Evolutionary conservation across 2,888 invertebrate genomes (phyloP), one percentile per base, ranked within the genome.

Genomic region (Lepetodrilus schrolli): DNA sequence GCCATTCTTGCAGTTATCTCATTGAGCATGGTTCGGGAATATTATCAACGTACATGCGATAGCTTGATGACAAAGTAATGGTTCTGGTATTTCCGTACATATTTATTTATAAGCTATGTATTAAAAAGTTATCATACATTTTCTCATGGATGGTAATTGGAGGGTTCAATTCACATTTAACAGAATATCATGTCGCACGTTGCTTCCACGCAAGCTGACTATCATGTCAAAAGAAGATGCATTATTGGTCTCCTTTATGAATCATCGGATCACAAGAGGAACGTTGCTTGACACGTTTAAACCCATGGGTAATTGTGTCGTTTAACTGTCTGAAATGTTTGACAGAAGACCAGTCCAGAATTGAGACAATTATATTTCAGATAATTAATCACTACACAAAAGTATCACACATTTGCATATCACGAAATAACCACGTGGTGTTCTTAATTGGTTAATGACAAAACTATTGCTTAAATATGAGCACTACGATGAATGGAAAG

Each of bases 171-270:
- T n/a, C n/a, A n/a, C n/a, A n/a, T n/a, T n/a, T n/a, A n/a, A n/a
- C n/a, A n/a, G n/a, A n/a, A n/a, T n/a, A n/a, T n/a, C n/a, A n/a
- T n/a, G n/a, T n/a, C n/a, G n/a, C n/a, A 26, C 38, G n/a, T n/a
- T 21, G n/a, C 23, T n/a, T 51, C n/a, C n/a, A 17, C 26, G 51
- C 51, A 51, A 51, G 26, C 51, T 8, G 66, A 50, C 21, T 20
- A 37, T 37, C 21, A 66, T 66, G 37, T 66, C 38, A 66, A 66
- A 66, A 66, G n/a, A 66, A 66, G 66, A 38, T 37, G 66, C 38
- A 38, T 37, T 17, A n/a, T 34, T n/a, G 58, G 7, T 34, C 58
- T 23, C 10, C 30, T 58, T 58, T 58, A 58, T 58, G 58, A 58
- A 58, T 58, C 58, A 58, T 58, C 17, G 30, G 30, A 30, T 17